Conservation (phyloP, 2,888 invertebrate genomes). For the Branchellion lobata region DNA sequence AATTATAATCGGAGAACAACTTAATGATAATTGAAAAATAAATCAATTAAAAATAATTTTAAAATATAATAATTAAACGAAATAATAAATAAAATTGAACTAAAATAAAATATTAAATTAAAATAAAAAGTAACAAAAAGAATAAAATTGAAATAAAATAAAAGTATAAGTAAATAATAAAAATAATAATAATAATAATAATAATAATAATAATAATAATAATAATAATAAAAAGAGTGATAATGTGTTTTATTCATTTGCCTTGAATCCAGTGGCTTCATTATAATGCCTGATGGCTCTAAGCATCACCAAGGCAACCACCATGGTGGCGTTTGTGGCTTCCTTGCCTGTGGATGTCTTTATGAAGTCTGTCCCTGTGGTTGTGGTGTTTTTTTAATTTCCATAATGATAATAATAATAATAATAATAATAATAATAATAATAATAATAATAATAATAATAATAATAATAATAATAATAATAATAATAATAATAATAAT, state of each 20-base stretch:
- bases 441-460: not conserved
- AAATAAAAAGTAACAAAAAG: too few species aligned
- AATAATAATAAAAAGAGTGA: too few species aligned
- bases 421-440: not conserved
- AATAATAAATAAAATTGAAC: too few species aligned
- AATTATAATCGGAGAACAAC: not conserved
- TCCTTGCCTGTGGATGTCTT: slow-evolving; percentile 98
- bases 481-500: not conserved
- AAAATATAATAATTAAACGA: not conserved
- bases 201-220: too few species aligned
- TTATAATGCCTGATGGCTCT: slow-evolving; percentile 80
- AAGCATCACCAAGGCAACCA: slow-evolving; percentile 89
- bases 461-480: not conserved
- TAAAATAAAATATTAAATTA: too few species aligned
- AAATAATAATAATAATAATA: too few species aligned
- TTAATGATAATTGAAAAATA: not conserved
- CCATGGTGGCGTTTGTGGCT: slow-evolving; percentile 85
- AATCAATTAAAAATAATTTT: not conserved
- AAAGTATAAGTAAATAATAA: too few species aligned
- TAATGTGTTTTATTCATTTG: not conserved
- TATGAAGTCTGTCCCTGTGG: slow-evolving; percentile 90
- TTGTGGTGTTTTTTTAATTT: too few species aligned
- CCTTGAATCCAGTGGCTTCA: slow-evolving; percentile 69
- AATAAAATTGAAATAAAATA: too few species aligned
- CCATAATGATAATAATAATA: not conserved